These are phyloP conservation scores for Epinotia bilunana DNA, from an alignment of 2,888 invertebrate genomes.

Conservation along the genomic window DNA sequence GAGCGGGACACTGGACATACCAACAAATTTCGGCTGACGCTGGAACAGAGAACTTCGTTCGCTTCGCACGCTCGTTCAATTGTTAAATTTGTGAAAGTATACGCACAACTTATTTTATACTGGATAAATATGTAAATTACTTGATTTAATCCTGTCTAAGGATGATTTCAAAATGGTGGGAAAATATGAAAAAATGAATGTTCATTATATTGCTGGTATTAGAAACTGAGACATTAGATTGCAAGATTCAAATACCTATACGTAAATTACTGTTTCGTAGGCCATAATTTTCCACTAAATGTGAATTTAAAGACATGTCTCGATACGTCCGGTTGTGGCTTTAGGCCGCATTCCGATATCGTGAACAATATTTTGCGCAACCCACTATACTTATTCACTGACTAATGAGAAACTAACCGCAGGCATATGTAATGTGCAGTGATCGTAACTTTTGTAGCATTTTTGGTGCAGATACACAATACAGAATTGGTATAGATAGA, in stretches of 20 bases:
- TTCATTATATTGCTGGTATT: not conserved
- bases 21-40: too few relatives aligned
- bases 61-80: too few relatives aligned
- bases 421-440: not conserved
- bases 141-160: too few relatives aligned
- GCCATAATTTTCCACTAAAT: conserved; percentile 27
- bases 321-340: conserved; percentile 47
- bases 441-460: too few relatives aligned
- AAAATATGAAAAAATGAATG: not conserved
- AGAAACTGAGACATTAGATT: not conserved
- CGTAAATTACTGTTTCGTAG: conserved; percentile 13
- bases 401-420: conserved; percentile 26
- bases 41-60: too few relatives aligned
- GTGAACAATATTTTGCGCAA: conserved; percentile 62
- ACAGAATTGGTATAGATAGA: too few relatives aligned
- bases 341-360: conserved; percentile 55
- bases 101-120: too few relatives aligned
- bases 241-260: conserved; percentile 1
- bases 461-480: too few relatives aligned
- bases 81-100: too few relatives aligned
- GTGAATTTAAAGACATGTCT: conserved; percentile 35
- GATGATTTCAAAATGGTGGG: not conserved
- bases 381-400: conserved; percentile 42
- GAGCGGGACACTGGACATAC: too few relatives aligned
- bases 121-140: too few relatives aligned